Evolutionary conservation across 2,888 invertebrate genomes (phyloP), one percentile per base, ranked within the genome.

Genomic region (Euzophera pinguis): DNA sequence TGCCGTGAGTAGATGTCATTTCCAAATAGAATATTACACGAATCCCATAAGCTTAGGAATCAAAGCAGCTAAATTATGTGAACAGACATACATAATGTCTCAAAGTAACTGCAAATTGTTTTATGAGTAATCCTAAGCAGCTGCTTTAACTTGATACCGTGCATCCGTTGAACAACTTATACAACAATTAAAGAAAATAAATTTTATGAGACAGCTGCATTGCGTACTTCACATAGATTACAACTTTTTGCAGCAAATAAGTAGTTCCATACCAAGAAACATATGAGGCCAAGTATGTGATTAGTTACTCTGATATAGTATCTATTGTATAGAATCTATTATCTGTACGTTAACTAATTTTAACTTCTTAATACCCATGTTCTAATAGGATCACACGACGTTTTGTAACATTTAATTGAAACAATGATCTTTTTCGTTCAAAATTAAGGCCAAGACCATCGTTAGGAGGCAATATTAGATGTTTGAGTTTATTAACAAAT

Each of bases 381-480:
- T 49, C 54, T 52, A 53, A 60, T 54, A 39, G 27, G 53, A 47
- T 54, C 55, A 54, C 37, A 37, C 38, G 43, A 53, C 17, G 45
- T 16, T 38, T 39, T 38, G 48, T 52, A 45, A 34, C 27, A 32
- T 42, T 51, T 52, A 58, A 58, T 59, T 57, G 50, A 56, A 54
- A 56, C 58, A 34, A 53, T 50, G 47, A 22, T 50, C 43, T 2
- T 17, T 51, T 55, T 53, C 51, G 41, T 49, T 51, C 47, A 56
- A 57, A 70, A 73, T 71, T 73, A 63, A 64, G 70, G 65, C 61
- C 73, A 72, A 70, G 69, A 71, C 65, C 63, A 10, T 56, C 50
- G 10, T 32, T 32, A 32, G 10, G 10, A 9, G 10, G 32, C 32
- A 9, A 22, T 22, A 22, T 22, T 22, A 32, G 10, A 32, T 32